These are phyloP conservation scores for Cromileptes altivelis DNA, from an alignment of 2,113 vertebrate genomes.

Conservation along the genomic window DNA sequence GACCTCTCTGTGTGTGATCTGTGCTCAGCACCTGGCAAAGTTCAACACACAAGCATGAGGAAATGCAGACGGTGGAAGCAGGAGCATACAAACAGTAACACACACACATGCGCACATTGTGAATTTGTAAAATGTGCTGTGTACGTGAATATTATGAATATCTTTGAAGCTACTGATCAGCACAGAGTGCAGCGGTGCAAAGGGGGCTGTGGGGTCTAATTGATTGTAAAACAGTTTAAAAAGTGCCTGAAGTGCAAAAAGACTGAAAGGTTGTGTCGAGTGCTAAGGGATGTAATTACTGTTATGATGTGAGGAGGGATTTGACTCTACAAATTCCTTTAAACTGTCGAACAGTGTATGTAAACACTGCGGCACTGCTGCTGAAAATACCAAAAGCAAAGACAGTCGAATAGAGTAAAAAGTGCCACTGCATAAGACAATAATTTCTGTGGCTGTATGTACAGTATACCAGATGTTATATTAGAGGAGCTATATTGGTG, in stretches of 20 bases:
- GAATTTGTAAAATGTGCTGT: conserved; percentile 22
- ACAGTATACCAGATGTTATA: background rate
- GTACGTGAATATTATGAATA: conserved; percentile 58
- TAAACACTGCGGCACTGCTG: conserved; percentile 66
- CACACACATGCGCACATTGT: background rate
- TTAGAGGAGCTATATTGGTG: background rate
- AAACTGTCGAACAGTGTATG: conserved; percentile 72
- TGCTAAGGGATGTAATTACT: conserved; percentile 79
- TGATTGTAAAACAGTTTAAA: conserved; percentile 82
- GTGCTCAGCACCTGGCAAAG: conserved; percentile 63
- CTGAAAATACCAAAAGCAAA: conserved; percentile 56
- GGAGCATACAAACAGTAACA: conserved; percentile 14
- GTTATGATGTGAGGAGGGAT: conserved; percentile 74
- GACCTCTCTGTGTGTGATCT: conserved; percentile 57
- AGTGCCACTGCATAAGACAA: conserved; percentile 7
- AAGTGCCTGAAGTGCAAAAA: conserved; percentile 75
- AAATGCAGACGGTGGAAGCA: background rate
- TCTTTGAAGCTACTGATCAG: conserved; percentile 73
- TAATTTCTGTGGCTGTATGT: background rate
- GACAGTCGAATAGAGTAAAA: conserved; percentile 36
- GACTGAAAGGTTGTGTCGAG: conserved; percentile 69
- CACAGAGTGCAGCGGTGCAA: conserved; percentile 36
- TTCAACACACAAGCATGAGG: conserved; percentile 48
- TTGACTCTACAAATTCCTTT: conserved; percentile 75
- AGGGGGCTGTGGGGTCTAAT: conserved; percentile 65